Evolutionary conservation across 2,797 vertebrate species (phyloP), one percentile per base, ranked within the genome.

Genomic region (Amphiprion clarkii): DNA sequence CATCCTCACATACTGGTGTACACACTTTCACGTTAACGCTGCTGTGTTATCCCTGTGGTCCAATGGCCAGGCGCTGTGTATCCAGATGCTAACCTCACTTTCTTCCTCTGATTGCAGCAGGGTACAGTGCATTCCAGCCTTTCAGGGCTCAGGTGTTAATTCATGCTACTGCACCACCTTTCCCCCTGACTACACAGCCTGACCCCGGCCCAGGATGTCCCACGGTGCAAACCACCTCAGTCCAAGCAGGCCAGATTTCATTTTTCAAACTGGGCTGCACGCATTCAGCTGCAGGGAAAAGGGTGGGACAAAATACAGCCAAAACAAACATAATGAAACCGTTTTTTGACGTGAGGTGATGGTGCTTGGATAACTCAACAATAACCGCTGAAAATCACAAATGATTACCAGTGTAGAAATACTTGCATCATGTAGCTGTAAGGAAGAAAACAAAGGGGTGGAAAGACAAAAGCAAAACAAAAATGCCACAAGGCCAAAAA

Each of bases 101-200:
- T 81, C 76, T 72, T 79, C 59, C 64, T 44, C 33, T 5, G 14
- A 46, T 64, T 88, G 79, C 87, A 81, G 75, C 74, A 60, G 60
- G 82, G 70, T 52, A 67, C 66, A 19, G 58, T 49, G 65, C 61
- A 56, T 79, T 74, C 69, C 81, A 84, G 73, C 71, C 80, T 88
- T 75, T 75, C 14, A 27, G 74, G 81, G 83, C 92, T 86, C 90
- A 93, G 92, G 89, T 95, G 92, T 88, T 94, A 88, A 93, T 94
- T 92, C 92, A 91, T 94, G 86, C 93, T 64, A 59, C 85, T 77
- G 79, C 89, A 82, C 83, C 81, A 85, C 81, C 91, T 89, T 87
- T 85, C 86, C 77, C 75, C 89, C 74, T 42, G 76, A 90, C 79
- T 88, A 74, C 81, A 71, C 86, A 78, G 61, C 75, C 77, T 88